phyloP scores from a whole-genome alignment of 2,113 vertebrate species.

The Nestor notabilis region DNA sequence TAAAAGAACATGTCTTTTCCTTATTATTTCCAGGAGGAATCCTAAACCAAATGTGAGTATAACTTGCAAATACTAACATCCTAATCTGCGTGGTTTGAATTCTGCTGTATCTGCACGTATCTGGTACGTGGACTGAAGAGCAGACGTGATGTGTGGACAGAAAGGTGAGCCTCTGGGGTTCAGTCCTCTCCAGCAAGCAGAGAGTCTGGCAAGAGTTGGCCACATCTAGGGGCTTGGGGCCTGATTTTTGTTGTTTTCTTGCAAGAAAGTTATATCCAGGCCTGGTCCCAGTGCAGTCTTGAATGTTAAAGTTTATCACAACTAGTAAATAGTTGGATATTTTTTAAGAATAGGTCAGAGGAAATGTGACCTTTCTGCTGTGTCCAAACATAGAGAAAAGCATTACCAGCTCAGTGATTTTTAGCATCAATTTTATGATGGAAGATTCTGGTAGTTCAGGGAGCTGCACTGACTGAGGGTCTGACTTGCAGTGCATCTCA shows the following conservation, averaged over 20 bases:
- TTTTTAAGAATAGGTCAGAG: background rate
- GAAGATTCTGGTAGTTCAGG: background rate
- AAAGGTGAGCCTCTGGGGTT: background rate
- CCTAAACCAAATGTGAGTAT: background rate
- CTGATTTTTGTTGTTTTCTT: background rate
- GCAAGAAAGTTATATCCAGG: background rate
- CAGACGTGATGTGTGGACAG: background rate
- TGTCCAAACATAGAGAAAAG: background rate
- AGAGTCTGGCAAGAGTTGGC: background rate
- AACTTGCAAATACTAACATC: background rate
- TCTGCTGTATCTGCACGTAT: background rate
- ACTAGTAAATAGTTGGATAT: background rate
- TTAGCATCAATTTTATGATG: background rate
- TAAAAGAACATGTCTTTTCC: background rate
- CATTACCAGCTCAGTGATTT: background rate
- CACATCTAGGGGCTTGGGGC: background rate
- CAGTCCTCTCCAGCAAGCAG: background rate
- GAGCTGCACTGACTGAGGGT: background rate
- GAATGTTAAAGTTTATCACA: background rate
- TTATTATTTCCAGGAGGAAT: background rate
- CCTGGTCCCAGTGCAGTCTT: background rate
- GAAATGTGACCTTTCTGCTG: background rate
- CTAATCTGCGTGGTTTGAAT: background rate
- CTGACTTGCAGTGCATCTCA: background rate
- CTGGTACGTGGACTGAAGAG: fast-evolving